Evolutionary conservation across 2,113 vertebrate species (phyloP).

Genomic region (Microcebus jonahi): DNA sequence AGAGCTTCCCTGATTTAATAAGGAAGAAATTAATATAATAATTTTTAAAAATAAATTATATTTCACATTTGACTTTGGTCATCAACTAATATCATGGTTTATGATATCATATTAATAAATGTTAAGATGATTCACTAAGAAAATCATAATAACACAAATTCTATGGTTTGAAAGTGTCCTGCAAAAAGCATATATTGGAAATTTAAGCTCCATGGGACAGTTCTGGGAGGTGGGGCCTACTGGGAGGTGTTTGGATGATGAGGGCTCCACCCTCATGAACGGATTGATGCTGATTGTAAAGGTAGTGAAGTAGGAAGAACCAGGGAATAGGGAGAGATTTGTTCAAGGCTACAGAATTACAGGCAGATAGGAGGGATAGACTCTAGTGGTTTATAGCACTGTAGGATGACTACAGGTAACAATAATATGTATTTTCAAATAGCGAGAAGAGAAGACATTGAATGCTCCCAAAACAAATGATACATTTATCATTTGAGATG

Average conservation of each 20-base stretch:
- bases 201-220: neutral
- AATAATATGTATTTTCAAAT: neutral
- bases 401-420: neutral
- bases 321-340: neutral
- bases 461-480: neutral
- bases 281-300: neutral
- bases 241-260: neutral
- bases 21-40: neutral
- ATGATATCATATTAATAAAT: neutral
- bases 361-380: neutral
- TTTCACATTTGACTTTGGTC: neutral
- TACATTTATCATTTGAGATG: neutral
- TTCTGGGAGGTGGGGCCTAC: neutral
- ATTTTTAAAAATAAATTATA: neutral
- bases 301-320: neutral
- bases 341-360: neutral
- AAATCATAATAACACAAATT: neutral
- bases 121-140: neutral
- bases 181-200: neutral
- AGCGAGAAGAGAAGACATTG: neutral
- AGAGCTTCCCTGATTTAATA: neutral
- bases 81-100: neutral
- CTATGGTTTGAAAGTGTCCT: neutral
- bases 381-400: neutral
- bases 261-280: neutral